Evolutionary conservation across 2,797 vertebrate species (phyloP).

Genomic region (Chelon labrosus): DNA sequence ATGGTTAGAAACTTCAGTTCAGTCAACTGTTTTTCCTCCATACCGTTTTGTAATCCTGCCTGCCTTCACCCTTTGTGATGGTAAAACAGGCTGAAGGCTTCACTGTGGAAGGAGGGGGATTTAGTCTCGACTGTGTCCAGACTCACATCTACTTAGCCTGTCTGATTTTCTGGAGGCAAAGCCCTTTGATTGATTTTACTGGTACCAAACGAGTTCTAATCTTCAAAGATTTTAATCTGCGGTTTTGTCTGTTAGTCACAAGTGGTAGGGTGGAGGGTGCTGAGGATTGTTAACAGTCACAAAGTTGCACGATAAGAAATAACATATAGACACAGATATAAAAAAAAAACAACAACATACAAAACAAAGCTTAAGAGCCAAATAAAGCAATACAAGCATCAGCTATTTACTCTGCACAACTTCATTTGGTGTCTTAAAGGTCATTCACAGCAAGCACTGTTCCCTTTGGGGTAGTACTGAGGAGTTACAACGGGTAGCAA

Average conservation of each 20-base stretch:
- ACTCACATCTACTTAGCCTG: slow-evolving; percentile 80
- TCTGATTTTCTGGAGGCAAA: slow-evolving; percentile 81
- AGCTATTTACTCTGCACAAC: slow-evolving; percentile 64
- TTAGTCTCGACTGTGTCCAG: slow-evolving; percentile 72
- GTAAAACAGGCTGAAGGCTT: slow-evolving; percentile 48
- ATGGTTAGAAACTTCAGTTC: slow-evolving; percentile 40
- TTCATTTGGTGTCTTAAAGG: slow-evolving; percentile 76
- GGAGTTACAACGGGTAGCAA: slow-evolving; percentile 64
- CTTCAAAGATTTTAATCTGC: slow-evolving; percentile 84
- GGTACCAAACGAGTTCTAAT: slow-evolving; percentile 82
- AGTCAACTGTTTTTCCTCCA: slow-evolving; percentile 56
- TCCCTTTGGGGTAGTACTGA: slow-evolving; percentile 71
- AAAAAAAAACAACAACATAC: slow-evolving; percentile 69
- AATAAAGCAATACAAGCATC: slow-evolving; percentile 70
- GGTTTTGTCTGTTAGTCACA: slow-evolving; percentile 82
- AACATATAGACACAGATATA: slow-evolving; percentile 57
- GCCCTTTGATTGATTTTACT: slow-evolving; percentile 79
- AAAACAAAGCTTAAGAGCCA: slow-evolving; percentile 61
- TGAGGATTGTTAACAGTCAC: slow-evolving; percentile 72
- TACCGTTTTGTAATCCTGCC: slow-evolving; percentile 67
- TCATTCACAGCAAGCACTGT: slow-evolving; percentile 80
- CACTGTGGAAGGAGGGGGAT: slow-evolving; percentile 66
- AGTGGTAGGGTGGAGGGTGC: slow-evolving; percentile 51
- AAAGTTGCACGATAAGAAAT: slow-evolving; percentile 57
- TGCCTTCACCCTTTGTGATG: slow-evolving; percentile 62